Base-by-base conservation (phyloP, 2,888 invertebrate species). In the Gari tellinella region DNA sequence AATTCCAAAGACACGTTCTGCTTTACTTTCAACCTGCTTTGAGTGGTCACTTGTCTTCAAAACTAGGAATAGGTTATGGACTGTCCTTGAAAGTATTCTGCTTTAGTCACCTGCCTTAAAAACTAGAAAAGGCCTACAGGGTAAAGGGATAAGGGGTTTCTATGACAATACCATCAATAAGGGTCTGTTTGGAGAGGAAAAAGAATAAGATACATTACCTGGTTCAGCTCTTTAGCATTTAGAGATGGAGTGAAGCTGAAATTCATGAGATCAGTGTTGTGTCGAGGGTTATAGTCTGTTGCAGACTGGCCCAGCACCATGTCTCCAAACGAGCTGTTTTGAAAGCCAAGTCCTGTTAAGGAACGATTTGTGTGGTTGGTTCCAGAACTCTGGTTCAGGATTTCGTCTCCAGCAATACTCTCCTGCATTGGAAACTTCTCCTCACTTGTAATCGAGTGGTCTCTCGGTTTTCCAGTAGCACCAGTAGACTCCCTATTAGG, bases 351-450 rank as follows among this genome's bases (percentile, higher is more conserved):
- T 17, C 72, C 65, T 43, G 38, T 45, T 37, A 58, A n/a, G n/a
- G 40, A 21, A 23, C 10, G 12, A n/a, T 23, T 51, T 31, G 31
- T 31, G 5, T 7, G 31, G 10, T 10, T 10, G 31, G 10, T 10
- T 31, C 31, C 31, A 17, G 57, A 57, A 1, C 15, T 25, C 45
- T 45, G 55, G 55, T 55, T 55, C 41, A 55, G 21, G 14, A 41
- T 43, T 21, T 25, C 25, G 17, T 57, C 45, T 17, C 57, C 45
- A n/a, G 46, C 63, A 26, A 72, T 40, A 38, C 72, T 72, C 38
- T 72, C 72, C 23, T 72, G 72, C 72, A 72, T 72, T 4, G 72
- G 72, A 31, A 56, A 72, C 48, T 72, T 72, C n/a, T 72, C 66
- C 3, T 17, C 19, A 23, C 25, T 55, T 19, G 60, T 14, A 0